phyloP scores from a whole-genome alignment of 2,113 vertebrate genomes.

The Orcinus orca region DNA sequence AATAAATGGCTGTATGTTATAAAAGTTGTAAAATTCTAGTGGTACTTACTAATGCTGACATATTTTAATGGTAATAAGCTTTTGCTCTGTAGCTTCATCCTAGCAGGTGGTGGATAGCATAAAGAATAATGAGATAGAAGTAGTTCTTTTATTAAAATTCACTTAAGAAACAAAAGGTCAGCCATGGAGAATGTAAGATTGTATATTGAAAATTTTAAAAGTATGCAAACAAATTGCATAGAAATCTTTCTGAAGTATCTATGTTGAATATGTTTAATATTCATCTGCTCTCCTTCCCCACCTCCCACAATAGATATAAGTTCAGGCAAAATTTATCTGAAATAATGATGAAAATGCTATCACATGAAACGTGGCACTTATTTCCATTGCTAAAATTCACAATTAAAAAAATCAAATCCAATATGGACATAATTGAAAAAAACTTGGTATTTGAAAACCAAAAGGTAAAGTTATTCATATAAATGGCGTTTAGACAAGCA shows the following conservation, averaged over 20 bases:
- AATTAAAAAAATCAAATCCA: neutral
- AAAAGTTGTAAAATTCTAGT: neutral
- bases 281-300: neutral
- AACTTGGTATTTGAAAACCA: neutral
- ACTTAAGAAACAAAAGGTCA: neutral
- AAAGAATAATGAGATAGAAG: slow-evolving; percentile 26
- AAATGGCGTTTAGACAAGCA: neutral
- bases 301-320: neutral
- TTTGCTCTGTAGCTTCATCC: neutral
- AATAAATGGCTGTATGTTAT: neutral
- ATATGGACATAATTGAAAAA: neutral
- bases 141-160: slow-evolving; percentile 7
- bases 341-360: neutral
- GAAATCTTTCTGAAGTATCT: neutral
- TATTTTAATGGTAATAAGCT: neutral
- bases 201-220: slow-evolving; percentile 4
- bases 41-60: neutral
- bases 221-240: neutral
- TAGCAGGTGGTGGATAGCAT: neutral
- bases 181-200: neutral
- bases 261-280: slow-evolving; percentile 10
- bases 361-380: neutral
- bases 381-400: neutral
- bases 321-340: neutral
- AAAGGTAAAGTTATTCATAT: neutral